A percentile compares a stretch with the other conserved stretches of the same genome.
Evolutionary conservation across 2,888 invertebrate species (phyloP).

Genomic region (Liodrosophila aerea): DNA sequence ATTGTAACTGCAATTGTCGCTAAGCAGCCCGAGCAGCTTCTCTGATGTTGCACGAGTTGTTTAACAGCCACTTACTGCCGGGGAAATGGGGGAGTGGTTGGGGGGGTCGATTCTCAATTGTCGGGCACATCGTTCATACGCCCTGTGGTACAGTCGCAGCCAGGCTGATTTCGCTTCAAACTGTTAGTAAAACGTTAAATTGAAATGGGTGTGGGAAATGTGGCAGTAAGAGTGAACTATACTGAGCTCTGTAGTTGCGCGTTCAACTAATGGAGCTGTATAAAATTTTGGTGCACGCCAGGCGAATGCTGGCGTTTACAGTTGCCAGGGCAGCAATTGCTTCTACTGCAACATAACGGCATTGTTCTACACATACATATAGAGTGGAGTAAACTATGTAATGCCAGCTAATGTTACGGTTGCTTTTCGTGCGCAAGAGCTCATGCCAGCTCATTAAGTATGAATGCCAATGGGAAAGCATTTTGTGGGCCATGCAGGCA

Average conservation of each 20-base stretch:
- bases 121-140: conserved; percentile 58
- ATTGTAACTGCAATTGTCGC: conserved; percentile 67
- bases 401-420: conserved; percentile 46
- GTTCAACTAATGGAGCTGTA: conserved; percentile 46
- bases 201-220: not conserved
- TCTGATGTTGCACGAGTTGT: conserved; percentile 49
- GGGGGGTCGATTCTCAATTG: conserved; percentile 44
- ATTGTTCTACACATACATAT: conserved; percentile 9
- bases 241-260: not conserved
- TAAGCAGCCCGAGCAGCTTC: conserved; percentile 43
- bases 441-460: conserved; percentile 57
- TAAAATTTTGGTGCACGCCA: conserved; percentile 32
- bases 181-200: not conserved
- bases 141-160: conserved; percentile 27
- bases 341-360: conserved; percentile 2
- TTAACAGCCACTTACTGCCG: conserved; percentile 63
- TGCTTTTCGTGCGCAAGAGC: conserved; percentile 28
- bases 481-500: conserved; percentile 17
- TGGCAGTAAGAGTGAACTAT: not conserved
- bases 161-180: conserved; percentile 3
- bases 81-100: not conserved
- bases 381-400: conserved; percentile 6
- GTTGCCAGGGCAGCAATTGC: conserved; percentile 14
- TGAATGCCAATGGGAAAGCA: conserved; percentile 51
- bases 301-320: conserved; percentile 2